Evolutionary conservation across 1,140 invertebrate species (phyloP).

Genomic region (Apis laboriosa): DNA sequence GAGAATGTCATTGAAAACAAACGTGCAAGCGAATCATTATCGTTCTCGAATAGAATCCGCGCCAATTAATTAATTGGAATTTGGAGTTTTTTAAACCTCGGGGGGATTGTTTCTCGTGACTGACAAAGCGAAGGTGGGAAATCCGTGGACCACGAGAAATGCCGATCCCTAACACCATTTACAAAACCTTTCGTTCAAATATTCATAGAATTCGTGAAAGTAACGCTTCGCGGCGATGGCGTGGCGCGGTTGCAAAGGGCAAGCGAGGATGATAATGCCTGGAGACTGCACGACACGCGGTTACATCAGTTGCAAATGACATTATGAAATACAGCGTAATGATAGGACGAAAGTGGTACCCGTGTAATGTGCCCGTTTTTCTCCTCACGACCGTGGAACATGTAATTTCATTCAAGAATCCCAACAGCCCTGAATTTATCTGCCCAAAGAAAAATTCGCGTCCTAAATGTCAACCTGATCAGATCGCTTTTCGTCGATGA

Average conservation of each 20-base stretch:
- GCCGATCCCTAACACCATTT: constrained; percentile 29
- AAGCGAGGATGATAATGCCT: constrained; percentile 62
- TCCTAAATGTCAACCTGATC: constrained; percentile 29
- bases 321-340: constrained; percentile 71
- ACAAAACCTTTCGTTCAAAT: constrained; percentile 61
- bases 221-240: constrained; percentile 20
- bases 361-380: constrained; percentile 54
- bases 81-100: background rate
- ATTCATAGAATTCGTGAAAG: constrained; percentile 70
- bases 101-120: constrained; percentile 1
- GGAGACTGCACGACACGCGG: constrained; percentile 47
- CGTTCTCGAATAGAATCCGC: background rate
- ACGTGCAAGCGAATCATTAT: background rate
- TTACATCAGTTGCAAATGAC: constrained; percentile 72
- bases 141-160: constrained; percentile 43
- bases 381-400: constrained; percentile 45
- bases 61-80: constrained; percentile 35
- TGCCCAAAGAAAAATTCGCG: background rate
- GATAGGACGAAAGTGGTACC: constrained; percentile 56
- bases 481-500: background rate
- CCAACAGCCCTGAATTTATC: constrained; percentile 38
- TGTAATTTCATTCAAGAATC: constrained; percentile 61
- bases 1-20: background rate
- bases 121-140: constrained; percentile 11
- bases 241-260: constrained; percentile 59